Percentiles rank a stretch among this genome's conserved stretches.
Evolutionary conservation across 2,113 vertebrate species (phyloP).

Genomic region (Panthera tigris): DNA sequence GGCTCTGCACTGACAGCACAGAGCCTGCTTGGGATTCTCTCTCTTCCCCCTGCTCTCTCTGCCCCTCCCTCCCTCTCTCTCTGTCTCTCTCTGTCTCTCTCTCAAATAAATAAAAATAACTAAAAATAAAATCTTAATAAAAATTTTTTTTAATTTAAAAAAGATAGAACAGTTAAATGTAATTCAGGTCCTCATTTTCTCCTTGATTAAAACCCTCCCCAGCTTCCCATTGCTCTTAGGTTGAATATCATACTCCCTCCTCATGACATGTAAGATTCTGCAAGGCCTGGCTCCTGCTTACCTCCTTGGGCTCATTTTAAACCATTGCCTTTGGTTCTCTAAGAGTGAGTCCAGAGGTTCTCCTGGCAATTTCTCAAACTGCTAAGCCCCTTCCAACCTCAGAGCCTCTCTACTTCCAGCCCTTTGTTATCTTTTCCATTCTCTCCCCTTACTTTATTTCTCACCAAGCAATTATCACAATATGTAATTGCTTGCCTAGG

Average conservation of each 20-base stretch:
- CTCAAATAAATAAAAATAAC: too few relatives aligned
- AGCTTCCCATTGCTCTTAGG: not conserved
- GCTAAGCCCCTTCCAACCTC: not conserved
- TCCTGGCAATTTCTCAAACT: not conserved
- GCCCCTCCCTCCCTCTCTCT: too few relatives aligned
- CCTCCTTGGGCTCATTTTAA: not conserved
- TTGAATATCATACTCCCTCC: not conserved
- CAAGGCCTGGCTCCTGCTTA: not conserved
- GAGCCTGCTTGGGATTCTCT: too few relatives aligned
- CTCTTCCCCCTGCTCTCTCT: too few relatives aligned
- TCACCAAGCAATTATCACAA: not conserved
- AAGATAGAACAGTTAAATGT: not conserved
- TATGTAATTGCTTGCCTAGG: not conserved
- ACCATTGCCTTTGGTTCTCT: not conserved
- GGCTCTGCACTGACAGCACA: too few relatives aligned
- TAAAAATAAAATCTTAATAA: too few relatives aligned
- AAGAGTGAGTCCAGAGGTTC: not conserved
- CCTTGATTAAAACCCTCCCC: not conserved
- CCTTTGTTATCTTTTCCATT: not conserved
- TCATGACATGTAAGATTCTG: not conserved
- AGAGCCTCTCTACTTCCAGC: not conserved
- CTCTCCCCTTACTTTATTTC: not conserved
- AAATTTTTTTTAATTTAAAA: not conserved
- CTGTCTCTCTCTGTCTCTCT: too few relatives aligned
- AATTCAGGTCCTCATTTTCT: not conserved